Conservation (phyloP, 2,888 invertebrate genomes). For the Hydrotaea diabolus region DNA sequence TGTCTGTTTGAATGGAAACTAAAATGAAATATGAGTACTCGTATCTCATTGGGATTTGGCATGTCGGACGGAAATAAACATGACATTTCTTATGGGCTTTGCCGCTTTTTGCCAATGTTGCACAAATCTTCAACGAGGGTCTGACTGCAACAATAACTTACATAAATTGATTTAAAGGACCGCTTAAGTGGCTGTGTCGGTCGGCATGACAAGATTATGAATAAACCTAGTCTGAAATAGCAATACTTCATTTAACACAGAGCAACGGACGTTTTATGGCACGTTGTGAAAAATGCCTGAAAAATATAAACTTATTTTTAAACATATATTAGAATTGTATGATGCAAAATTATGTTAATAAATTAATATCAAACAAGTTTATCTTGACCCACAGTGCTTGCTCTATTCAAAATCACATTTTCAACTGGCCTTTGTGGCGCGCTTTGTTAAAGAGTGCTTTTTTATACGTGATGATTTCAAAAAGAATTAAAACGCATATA, state of each 20-base stretch:
- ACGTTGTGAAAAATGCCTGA: no score
- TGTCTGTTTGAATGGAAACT: background rate
- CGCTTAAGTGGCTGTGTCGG: background rate
- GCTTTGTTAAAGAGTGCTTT: no score
- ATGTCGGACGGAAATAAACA: slow-evolving; percentile 2
- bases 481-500: no score
- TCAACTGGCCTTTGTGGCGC: no score
- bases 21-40: slow-evolving; percentile 8
- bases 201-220: background rate
- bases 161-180: background rate
- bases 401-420: no score
- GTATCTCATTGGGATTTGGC: background rate
- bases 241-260: background rate
- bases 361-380: no score
- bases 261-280: no score
- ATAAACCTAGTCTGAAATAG: background rate
- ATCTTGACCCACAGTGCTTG: no score
- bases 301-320: no score
- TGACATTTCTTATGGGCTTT: slow-evolving; percentile 37
- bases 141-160: background rate
- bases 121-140: slow-evolving; percentile 21
- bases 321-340: no score
- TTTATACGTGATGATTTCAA: no score
- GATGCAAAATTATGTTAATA: no score
- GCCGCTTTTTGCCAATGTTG: slow-evolving; percentile 2